phyloP scores from a whole-genome alignment of 1,140 invertebrate species.

The Polypedilum pembai region DNA sequence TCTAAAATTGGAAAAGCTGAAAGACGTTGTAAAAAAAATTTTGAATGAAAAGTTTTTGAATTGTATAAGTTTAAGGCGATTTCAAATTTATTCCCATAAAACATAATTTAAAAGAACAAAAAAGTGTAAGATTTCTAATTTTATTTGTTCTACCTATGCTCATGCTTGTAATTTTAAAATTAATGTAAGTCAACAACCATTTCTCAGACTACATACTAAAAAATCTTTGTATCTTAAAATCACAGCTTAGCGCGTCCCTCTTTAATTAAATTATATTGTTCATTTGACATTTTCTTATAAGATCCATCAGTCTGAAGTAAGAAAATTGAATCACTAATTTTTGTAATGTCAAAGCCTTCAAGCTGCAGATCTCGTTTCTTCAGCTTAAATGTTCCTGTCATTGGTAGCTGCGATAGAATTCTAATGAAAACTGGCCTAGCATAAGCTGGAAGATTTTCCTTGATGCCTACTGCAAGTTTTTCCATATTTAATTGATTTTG shows the following conservation, averaged over 20 bases:
- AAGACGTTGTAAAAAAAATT: too few relatives aligned
- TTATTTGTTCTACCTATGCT: background rate
- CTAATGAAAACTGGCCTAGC: conserved; percentile 86
- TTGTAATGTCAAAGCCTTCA: conserved; percentile 64
- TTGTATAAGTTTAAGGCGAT: too few relatives aligned
- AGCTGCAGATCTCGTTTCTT: conserved; percentile 74
- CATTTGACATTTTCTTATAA: conserved; percentile 57
- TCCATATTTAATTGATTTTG: conserved; percentile 58
- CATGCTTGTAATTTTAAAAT: too few relatives aligned
- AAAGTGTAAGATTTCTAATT: background rate
- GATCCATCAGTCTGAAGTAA: conserved; percentile 59
- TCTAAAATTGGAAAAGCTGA: too few relatives aligned
- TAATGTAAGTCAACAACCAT: too few relatives aligned
- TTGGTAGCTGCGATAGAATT: conserved; percentile 65
- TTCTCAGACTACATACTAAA: background rate
- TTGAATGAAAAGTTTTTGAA: too few relatives aligned
- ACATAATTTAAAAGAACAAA: too few relatives aligned
- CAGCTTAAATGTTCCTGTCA: conserved; percentile 88
- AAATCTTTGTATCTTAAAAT: background rate
- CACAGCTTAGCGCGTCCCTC: conserved; percentile 53
- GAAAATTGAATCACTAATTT: conserved; percentile 63
- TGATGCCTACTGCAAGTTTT: conserved; percentile 54
- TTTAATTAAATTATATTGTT: conserved; percentile 59
- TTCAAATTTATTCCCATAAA: too few relatives aligned
- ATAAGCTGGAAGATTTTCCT: conserved; percentile 67